A percentile compares a stretch with the other conserved stretches of the same genome.
Conservation (phyloP, 2,888 invertebrate genomes). For the Colletes collaris region DNA sequence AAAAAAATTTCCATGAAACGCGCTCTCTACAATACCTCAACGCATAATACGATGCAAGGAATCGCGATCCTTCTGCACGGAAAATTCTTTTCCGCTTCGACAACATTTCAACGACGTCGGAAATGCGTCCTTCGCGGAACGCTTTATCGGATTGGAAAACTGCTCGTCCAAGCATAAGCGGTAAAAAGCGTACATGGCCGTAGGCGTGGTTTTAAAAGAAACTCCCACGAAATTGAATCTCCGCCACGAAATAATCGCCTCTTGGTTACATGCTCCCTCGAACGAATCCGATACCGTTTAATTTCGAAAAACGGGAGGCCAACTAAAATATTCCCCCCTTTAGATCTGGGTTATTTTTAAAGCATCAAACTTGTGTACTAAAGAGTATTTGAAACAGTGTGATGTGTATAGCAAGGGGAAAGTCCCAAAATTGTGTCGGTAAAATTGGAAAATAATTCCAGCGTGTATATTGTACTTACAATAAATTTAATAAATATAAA, state of each 20-base stretch:
- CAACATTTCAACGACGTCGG: constrained; percentile 44
- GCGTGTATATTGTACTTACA: no score
- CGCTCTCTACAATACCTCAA: constrained; percentile 20
- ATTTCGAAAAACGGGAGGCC: neutral
- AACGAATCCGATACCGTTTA: neutral
- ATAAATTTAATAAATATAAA: no score
- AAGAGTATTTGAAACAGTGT: no score
- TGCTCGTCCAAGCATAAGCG: constrained; percentile 31
- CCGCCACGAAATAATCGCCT: neutral
- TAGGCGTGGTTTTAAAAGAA: constrained; percentile 5
- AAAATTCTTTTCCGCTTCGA: constrained; percentile 50
- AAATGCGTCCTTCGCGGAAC: constrained; percentile 45
- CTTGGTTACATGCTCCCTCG: neutral
- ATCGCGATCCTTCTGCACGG: constrained; percentile 4
- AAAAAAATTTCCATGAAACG: constrained; percentile 32
- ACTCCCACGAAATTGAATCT: constrained; percentile 19
- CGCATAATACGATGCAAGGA: constrained; percentile 30
- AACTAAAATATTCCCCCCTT: no score
- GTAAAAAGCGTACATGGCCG: constrained; percentile 28
- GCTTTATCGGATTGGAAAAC: constrained; percentile 51
- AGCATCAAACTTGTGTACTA: no score
- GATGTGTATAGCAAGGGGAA: no score
- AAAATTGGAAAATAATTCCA: no score
- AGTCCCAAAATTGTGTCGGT: no score
- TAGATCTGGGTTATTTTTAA: no score